Conservation (phyloP, 2,113 vertebrate species). For the Calyptommatus sinebrachiatus region DNA sequence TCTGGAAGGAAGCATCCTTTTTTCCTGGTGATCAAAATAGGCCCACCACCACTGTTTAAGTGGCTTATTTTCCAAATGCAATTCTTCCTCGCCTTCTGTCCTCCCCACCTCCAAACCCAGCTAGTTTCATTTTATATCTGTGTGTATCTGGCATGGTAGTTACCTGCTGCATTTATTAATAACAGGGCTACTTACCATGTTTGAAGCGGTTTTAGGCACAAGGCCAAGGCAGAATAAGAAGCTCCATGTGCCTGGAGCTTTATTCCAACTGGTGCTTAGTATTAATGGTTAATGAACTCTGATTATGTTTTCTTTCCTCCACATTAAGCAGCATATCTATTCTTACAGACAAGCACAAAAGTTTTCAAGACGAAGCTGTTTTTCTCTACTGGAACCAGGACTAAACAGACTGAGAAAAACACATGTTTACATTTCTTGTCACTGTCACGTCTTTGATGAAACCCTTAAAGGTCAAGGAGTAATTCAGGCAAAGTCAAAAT, state of each 20-base stretch:
- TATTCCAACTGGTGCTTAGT: neutral
- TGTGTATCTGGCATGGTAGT: too few relatives aligned
- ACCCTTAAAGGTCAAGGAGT: too few relatives aligned
- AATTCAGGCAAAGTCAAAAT: too few relatives aligned
- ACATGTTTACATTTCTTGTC: neutral
- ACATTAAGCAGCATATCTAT: neutral
- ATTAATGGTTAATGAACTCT: neutral
- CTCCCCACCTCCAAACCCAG: too few relatives aligned
- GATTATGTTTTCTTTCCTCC: neutral
- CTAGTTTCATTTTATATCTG: too few relatives aligned
- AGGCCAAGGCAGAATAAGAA: neutral
- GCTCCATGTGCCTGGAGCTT: neutral
- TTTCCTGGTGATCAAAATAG: too few relatives aligned
- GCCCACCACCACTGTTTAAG: too few relatives aligned
- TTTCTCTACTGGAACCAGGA: neutral
- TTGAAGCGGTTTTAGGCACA: neutral
- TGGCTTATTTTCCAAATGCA: too few relatives aligned
- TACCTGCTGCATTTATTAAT: too few relatives aligned
- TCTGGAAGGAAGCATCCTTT: too few relatives aligned
- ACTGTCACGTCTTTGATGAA: neutral
- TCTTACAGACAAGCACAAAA: neutral
- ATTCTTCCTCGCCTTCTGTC: too few relatives aligned
- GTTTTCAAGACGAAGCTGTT: neutral
- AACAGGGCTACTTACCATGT: too few relatives aligned
- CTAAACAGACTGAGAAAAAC: neutral